Evolutionary conservation across 2,888 invertebrate genomes (phyloP).

Genomic region (Ischnus inquisitorius): DNA sequence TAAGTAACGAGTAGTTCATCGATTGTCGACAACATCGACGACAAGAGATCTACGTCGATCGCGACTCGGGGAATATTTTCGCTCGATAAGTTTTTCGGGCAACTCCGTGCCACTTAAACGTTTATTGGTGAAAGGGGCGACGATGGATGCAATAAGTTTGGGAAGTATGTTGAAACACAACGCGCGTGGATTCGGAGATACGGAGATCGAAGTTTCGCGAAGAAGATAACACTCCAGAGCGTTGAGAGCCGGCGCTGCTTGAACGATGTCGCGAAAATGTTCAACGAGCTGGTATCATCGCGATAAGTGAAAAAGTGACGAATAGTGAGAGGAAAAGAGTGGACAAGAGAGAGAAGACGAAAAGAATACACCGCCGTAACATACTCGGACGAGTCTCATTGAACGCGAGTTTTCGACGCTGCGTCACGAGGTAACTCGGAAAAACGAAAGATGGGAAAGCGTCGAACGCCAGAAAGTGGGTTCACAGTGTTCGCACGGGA

Average conservation of each 20-base stretch:
- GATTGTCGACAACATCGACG: not conserved
- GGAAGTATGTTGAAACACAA: not conserved
- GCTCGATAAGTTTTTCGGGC: not conserved
- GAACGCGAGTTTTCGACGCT: constrained; percentile 21
- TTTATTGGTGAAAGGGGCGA: not conserved
- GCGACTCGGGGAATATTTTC: not conserved
- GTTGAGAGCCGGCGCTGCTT: not conserved
- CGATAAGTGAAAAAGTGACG: constrained; percentile 38
- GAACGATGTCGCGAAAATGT: constrained; percentile 15
- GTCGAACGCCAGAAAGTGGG: constrained; percentile 9
- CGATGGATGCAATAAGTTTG: constrained; percentile 3
- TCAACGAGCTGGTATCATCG: constrained; percentile 26
- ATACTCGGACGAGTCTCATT: constrained; percentile 4
- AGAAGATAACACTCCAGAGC: constrained; percentile 17
- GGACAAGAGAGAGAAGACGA: constrained; percentile 14
- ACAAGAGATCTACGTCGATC: not conserved
- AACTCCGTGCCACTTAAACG: not conserved
- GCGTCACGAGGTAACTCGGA: constrained; percentile 12
- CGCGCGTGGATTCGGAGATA: not conserved
- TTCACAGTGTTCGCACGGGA: constrained; percentile 22
- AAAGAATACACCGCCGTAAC: not conserved
- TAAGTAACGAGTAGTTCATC: not conserved
- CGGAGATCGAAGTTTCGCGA: constrained; percentile 1
- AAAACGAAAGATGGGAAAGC: constrained; percentile 17
- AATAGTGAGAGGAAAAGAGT: constrained; percentile 14